Conservation (phyloP, 2,888 invertebrate genomes). For the Bugula neritina region DNA sequence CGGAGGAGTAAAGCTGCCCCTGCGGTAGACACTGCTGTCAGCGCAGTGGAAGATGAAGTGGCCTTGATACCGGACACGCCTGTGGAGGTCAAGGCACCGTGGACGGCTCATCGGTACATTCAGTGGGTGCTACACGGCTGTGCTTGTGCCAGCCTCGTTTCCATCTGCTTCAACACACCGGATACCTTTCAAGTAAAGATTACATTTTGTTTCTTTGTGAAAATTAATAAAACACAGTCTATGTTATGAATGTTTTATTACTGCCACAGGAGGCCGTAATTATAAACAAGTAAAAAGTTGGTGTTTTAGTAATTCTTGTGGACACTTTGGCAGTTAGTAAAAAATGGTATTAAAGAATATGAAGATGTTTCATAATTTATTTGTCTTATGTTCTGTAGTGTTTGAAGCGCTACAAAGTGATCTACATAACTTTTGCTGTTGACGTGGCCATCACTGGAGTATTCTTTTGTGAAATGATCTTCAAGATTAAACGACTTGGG, state of each 20-base stretch:
- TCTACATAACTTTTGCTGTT: conserved; percentile 81
- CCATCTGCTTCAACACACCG: conserved; percentile 95
- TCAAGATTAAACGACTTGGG: conserved; percentile 94
- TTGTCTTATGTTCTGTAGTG: background rate
- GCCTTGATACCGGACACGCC: background rate
- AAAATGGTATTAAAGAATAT: too few relatives aligned
- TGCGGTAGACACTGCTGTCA: background rate
- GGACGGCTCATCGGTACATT: conserved; percentile 3
- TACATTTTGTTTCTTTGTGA: background rate
- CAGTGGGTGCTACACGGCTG: conserved; percentile 43
- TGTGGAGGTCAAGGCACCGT: background rate
- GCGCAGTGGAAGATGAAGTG: background rate
- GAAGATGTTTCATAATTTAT: too few relatives aligned
- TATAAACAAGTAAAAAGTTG: too few relatives aligned
- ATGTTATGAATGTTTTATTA: too few relatives aligned
- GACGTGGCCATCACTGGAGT: conserved; percentile 84
- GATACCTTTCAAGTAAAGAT: conserved; percentile 75
- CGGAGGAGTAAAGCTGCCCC: conserved; percentile 4
- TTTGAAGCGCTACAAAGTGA: conserved; percentile 56
- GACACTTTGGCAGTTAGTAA: too few relatives aligned
- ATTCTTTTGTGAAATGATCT: conserved; percentile 96
- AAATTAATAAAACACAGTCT: too few relatives aligned
- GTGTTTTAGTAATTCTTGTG: too few relatives aligned
- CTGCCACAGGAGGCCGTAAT: too few relatives aligned
- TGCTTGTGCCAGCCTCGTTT: conserved; percentile 82